These are phyloP conservation scores for Orthonevra nobilis DNA, from an alignment of 2,888 invertebrate genomes.

Conservation along the genomic window DNA sequence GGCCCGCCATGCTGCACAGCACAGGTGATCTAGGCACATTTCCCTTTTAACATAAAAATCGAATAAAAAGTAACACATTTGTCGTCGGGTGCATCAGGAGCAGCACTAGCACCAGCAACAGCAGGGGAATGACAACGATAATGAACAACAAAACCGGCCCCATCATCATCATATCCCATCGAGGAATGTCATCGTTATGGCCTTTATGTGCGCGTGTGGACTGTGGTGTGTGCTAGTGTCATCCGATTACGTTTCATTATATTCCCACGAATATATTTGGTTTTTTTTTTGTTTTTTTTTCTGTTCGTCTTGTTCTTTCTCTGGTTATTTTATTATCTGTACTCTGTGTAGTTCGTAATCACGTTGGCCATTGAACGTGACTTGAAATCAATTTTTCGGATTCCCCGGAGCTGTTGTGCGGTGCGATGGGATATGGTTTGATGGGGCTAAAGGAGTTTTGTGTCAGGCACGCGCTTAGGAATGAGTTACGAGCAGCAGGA, in stretches of 20 bases:
- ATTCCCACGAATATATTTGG: slow-evolving; percentile 64
- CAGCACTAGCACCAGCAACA: too few relatives aligned
- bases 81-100: slow-evolving; percentile 28
- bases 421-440: background rate
- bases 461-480: slow-evolving; percentile 57
- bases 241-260: slow-evolving; percentile 68
- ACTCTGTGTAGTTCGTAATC: slow-evolving; percentile 65
- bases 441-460: slow-evolving; percentile 19
- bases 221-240: slow-evolving; percentile 57
- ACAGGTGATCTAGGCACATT: slow-evolving; percentile 63
- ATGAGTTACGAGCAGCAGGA: slow-evolving; percentile 41
- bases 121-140: slow-evolving; percentile 38
- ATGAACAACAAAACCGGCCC: slow-evolving; percentile 58
- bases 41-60: slow-evolving; percentile 64
- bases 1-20: background rate
- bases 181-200: slow-evolving; percentile 66
- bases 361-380: slow-evolving; percentile 61
- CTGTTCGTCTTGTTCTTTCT: slow-evolving; percentile 2
- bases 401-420: slow-evolving; percentile 32
- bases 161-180: slow-evolving; percentile 47
- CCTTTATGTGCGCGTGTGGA: slow-evolving; percentile 60
- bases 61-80: slow-evolving; percentile 58
- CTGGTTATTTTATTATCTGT: slow-evolving; percentile 57
- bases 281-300: slow-evolving; percentile 6
- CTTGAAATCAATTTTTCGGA: slow-evolving; percentile 68